These are phyloP conservation scores for Epizoanthus illoricatus DNA, from an alignment of 92 coral and sea anemone species.

Conservation along the genomic window DNA sequence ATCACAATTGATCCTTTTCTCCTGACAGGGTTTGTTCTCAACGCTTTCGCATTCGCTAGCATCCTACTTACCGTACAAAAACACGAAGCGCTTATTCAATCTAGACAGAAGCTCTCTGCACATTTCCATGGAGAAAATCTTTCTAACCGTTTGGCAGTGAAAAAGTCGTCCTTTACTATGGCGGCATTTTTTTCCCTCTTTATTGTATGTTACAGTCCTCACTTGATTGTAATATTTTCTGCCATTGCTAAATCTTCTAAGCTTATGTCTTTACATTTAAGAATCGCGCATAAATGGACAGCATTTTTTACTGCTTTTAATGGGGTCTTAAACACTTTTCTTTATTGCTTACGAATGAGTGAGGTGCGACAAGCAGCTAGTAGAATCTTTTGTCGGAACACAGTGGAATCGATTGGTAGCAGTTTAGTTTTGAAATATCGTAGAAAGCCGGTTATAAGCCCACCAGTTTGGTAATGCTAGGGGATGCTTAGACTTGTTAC, in stretches of 20 bases:
- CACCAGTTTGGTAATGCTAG: too few relatives aligned
- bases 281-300: constrained; percentile 4
- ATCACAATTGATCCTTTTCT: background rate
- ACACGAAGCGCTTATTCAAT: background rate
- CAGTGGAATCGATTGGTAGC: too few relatives aligned
- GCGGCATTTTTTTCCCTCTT: background rate
- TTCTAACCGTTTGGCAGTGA: background rate
- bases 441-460: too few relatives aligned
- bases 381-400: background rate
- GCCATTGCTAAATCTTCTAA: background rate
- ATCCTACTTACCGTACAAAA: background rate
- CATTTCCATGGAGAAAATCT: background rate
- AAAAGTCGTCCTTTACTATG: background rate
- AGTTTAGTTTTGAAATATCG: too few relatives aligned
- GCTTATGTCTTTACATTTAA: background rate
- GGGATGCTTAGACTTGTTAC: too few relatives aligned
- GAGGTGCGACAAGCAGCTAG: background rate
- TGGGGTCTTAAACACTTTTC: background rate
- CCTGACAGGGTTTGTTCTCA: background rate
- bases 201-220: background rate
- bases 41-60: background rate
- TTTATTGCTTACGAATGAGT: constrained; percentile 3
- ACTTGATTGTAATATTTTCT: background rate
- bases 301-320: constrained; percentile 1
- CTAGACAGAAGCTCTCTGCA: background rate